Evolutionary conservation across 2,888 invertebrate species (phyloP), one percentile per base, ranked within the genome.

Genomic region (Cheilosia grossa): DNA sequence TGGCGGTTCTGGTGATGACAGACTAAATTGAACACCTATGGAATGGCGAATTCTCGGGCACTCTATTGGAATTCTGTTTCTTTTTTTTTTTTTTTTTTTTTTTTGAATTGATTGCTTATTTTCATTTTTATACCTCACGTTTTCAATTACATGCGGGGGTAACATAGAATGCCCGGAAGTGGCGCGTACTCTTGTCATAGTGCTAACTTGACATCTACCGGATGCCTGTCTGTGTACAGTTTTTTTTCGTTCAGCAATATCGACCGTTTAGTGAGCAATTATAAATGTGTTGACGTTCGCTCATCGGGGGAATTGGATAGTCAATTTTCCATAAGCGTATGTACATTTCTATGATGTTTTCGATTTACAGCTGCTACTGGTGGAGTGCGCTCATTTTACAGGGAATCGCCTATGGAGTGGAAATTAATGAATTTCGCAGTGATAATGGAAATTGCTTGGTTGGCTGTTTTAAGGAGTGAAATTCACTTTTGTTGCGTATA

Each of bases 221-320:
- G 82, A 82, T 61, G 72, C 67, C 30, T 30, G 44, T 21, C 51
- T 73, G 59, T 58, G 21, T 30, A n/a, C 15, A 24, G 15, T 15
- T 33, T 70, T n/a, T 19, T 19, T n/a, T 47, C 40, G 47, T 37
- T 59, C 19, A 59, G 19, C 30, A 30, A 40, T 58, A 70, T 70
- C 59, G 73, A 73, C 69, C 78, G 67, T 73, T 82, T 73, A 82
- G 82, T 19, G 56, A 73, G 67, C 73, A 82, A 82, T 82, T 82
- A 79, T 67, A 79, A 82, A 72, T 69, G 51, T 67, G 73, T 70
- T 49, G 70, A 70, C 58, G 58, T 59, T 21, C 33, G 21, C 69
- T 47, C 56, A 56, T 42, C 56, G 56, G n/a, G 2, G 3, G 42
- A 17, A 19, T 42, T 6, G 67, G 15, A 42, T 33, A 47, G 27